These are phyloP conservation scores for Embidobia sp. DNA, from an alignment of 2,888 invertebrate species.

Conservation along the genomic window DNA sequence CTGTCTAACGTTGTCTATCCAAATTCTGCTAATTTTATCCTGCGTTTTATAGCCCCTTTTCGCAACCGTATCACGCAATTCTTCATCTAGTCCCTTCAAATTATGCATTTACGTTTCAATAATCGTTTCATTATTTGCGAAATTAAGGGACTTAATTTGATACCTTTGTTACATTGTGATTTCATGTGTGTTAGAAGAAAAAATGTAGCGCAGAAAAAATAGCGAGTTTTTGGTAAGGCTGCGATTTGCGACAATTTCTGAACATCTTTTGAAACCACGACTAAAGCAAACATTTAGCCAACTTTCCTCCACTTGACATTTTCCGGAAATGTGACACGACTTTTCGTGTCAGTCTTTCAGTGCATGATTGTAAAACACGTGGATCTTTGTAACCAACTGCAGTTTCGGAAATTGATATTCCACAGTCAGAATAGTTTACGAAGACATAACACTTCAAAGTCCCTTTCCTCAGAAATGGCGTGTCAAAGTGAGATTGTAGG, in stretches of 20 bases:
- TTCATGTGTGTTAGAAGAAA: background rate
- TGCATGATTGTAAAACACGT: conserved; percentile 4
- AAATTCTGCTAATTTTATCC: conserved; percentile 34
- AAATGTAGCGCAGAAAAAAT: too few species aligned
- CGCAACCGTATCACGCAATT: conserved; percentile 34
- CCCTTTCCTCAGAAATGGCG: conserved; percentile 72
- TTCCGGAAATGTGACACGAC: background rate
- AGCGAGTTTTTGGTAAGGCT: too few species aligned
- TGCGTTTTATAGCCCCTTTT: conserved; percentile 2
- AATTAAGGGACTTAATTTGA: background rate
- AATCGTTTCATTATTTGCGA: background rate
- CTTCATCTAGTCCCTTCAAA: conserved; percentile 1
- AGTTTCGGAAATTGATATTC: conserved; percentile 26
- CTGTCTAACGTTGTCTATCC: conserved; percentile 65
- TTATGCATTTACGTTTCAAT: background rate
- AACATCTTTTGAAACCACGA: background rate
- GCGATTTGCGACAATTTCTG: too few species aligned
- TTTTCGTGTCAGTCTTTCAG: background rate
- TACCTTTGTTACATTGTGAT: too few species aligned
- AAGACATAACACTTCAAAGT: conserved; percentile 68
- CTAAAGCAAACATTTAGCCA: too few species aligned
- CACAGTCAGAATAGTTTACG: conserved; percentile 39
- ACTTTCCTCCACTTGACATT: too few species aligned
- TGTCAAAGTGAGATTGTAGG: conserved; percentile 74
- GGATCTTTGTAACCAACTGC: conserved; percentile 9